phyloP scores from a whole-genome alignment of 1,140 invertebrate genomes.

The Heliothis subflexa region DNA sequence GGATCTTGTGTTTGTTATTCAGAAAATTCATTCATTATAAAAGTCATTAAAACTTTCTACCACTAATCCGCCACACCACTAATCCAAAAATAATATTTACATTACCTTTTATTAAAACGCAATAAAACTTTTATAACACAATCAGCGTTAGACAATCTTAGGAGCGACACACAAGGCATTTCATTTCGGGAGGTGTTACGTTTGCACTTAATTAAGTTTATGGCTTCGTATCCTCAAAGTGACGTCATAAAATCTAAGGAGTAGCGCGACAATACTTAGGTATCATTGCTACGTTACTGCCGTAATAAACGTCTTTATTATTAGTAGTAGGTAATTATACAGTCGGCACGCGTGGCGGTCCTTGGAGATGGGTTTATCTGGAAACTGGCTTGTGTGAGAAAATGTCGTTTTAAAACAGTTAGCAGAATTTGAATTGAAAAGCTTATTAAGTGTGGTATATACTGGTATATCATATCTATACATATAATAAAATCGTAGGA shows the following conservation, averaged over 20 bases:
- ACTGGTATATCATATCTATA: too few relatives aligned
- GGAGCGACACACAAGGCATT: slow-evolving; percentile 61
- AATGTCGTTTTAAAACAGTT: not conserved
- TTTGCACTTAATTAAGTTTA: slow-evolving; percentile 78
- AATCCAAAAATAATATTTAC: slow-evolving; percentile 9
- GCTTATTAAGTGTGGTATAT: not conserved
- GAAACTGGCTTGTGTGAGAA: not conserved
- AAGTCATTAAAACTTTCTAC: not conserved
- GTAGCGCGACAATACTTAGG: slow-evolving; percentile 44
- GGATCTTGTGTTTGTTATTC: too few relatives aligned
- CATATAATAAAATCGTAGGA: too few relatives aligned
- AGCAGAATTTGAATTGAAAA: not conserved
- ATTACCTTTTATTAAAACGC: slow-evolving; percentile 45
- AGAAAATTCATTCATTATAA: not conserved
- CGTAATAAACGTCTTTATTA: slow-evolving; percentile 40
- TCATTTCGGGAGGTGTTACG: slow-evolving; percentile 67
- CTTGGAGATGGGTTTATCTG: slow-evolving; percentile 12
- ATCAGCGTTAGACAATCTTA: slow-evolving; percentile 57
- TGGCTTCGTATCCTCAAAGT: slow-evolving; percentile 65
- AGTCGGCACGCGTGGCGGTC: not conserved
- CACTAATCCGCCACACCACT: not conserved
- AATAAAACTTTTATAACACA: slow-evolving; percentile 58
- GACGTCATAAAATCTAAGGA: slow-evolving; percentile 68
- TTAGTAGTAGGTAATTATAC: slow-evolving; percentile 27
- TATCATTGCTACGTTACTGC: slow-evolving; percentile 35